Evolutionary conservation across 30 jellyfish, hydroid and myxozoan genomes (phyloP).

Genomic region (Phacellophora camtschatica): DNA sequence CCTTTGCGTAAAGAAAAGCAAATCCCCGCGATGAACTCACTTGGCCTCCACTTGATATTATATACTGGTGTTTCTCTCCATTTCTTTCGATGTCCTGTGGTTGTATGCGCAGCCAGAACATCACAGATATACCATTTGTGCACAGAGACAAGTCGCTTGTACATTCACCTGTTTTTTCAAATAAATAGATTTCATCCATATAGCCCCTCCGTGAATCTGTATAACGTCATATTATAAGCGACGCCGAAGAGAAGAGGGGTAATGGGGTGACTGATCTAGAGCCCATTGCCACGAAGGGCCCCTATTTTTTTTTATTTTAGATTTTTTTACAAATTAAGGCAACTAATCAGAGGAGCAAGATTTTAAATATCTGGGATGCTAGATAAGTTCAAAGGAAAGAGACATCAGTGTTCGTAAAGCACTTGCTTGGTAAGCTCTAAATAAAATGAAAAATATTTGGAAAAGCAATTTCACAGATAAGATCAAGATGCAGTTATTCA

Average conservation of each 20-base stretch:
- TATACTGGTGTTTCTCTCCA: slow-evolving; percentile 77
- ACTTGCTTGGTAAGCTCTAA: too few relatives aligned
- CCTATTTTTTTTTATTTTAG: neutral
- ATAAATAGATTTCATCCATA: too few relatives aligned
- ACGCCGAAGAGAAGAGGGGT: neutral
- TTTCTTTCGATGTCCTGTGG: slow-evolving; percentile 46
- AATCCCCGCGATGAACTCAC: slow-evolving; percentile 92
- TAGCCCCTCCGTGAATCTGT: too few relatives aligned
- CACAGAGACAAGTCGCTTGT: slow-evolving; percentile 73
- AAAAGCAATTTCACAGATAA: too few relatives aligned
- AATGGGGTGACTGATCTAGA: neutral
- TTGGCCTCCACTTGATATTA: slow-evolving; percentile 96
- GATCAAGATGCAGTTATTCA: too few relatives aligned
- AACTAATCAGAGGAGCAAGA: too few relatives aligned
- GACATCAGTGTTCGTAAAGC: too few relatives aligned
- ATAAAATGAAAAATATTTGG: too few relatives aligned
- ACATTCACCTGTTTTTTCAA: slow-evolving; percentile 89
- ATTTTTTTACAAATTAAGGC: neutral
- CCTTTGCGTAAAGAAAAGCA: slow-evolving; percentile 84
- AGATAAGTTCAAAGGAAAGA: too few relatives aligned
- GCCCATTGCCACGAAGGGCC: neutral
- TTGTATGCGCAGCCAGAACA: slow-evolving; percentile 82
- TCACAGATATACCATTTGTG: slow-evolving; percentile 72
- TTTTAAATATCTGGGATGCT: too few relatives aligned
- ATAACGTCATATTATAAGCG: neutral